Conservation (phyloP, 2,888 invertebrate species). For the Acanthoscelides obtectus region DNA sequence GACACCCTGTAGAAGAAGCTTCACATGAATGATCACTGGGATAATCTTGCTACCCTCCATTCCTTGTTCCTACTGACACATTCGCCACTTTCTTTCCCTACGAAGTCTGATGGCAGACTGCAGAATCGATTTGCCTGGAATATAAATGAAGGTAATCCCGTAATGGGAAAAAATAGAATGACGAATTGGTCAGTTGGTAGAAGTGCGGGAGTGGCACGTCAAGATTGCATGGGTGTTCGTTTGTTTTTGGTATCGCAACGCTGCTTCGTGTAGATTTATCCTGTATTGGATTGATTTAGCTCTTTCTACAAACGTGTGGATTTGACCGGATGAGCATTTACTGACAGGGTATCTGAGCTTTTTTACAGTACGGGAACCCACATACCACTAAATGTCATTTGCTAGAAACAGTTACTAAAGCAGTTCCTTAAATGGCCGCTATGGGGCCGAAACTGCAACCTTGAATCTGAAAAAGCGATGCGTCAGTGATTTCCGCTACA, state of each 20-base stretch:
- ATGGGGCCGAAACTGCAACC: too few species aligned
- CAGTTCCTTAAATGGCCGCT: too few species aligned
- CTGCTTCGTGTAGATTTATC: neutral
- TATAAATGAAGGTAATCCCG: neutral
- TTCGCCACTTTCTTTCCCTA: neutral
- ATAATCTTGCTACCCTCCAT: neutral
- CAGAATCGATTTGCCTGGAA: neutral
- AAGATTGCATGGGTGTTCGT: neutral
- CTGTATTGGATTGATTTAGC: neutral
- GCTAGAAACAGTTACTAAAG: too few species aligned
- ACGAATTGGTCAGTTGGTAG: neutral
- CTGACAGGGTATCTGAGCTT: too few species aligned
- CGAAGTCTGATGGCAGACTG: neutral
- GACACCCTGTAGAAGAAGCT: too few species aligned
- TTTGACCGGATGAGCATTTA: too few species aligned
- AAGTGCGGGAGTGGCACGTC: neutral
- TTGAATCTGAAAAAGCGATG: too few species aligned
- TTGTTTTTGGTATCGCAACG: neutral
- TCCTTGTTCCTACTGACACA: neutral
- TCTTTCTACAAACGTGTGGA: too few species aligned
- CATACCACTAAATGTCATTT: too few species aligned
- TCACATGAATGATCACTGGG: neutral
- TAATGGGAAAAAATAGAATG: neutral
- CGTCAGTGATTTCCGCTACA: too few species aligned
- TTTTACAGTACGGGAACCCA: too few species aligned